Conservation (phyloP, 2,113 vertebrate genomes). For the Nycticebus coucang region DNA sequence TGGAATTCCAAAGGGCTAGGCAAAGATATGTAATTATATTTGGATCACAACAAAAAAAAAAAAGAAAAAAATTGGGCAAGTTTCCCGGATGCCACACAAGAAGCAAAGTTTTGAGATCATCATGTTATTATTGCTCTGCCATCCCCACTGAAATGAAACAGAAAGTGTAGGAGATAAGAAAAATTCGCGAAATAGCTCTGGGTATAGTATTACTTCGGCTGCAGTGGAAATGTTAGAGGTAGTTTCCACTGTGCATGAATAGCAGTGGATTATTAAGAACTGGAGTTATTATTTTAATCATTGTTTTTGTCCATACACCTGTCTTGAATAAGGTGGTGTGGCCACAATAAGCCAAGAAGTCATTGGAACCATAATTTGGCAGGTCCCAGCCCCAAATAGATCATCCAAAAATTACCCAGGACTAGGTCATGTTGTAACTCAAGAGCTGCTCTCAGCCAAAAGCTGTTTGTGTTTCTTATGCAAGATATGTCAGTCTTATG, state of each 20-base stretch:
- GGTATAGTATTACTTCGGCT: background rate
- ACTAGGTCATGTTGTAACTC: slow-evolving; percentile 19
- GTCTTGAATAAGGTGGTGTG: background rate
- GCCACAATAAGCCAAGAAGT: background rate
- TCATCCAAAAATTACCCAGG: background rate
- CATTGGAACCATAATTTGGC: background rate
- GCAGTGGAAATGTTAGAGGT: background rate
- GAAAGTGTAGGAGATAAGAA: background rate
- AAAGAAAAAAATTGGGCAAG: background rate
- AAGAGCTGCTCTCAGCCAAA: slow-evolving; percentile 34
- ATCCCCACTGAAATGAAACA: background rate
- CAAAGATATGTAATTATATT: background rate
- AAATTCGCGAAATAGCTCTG: background rate
- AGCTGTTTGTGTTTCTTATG: slow-evolving; percentile 30
- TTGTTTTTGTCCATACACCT: background rate
- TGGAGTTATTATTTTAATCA: background rate
- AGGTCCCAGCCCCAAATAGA: background rate
- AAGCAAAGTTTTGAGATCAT: background rate
- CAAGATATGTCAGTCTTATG: background rate
- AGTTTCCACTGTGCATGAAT: background rate
- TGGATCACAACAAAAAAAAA: background rate
- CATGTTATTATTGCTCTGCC: background rate
- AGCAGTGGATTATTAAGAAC: background rate
- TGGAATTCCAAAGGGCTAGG: background rate
- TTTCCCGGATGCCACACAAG: background rate